Conservation (phyloP, 2,113 vertebrate species). For the Atractosteus spatula region DNA sequence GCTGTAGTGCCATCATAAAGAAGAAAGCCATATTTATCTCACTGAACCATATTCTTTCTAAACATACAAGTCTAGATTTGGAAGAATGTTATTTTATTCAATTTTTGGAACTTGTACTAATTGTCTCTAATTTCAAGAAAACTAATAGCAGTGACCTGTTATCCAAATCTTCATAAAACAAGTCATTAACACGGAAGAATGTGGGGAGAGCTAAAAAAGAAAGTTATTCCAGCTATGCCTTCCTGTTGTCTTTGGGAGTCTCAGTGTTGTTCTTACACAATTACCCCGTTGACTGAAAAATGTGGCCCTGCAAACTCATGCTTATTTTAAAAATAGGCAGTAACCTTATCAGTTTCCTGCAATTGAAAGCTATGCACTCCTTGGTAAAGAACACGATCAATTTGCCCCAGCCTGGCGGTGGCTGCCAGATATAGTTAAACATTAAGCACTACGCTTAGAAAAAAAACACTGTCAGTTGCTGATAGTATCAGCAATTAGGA, state of each 20-base stretch:
- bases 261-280: conserved; percentile 1
- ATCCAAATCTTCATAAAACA: too few relatives aligned
- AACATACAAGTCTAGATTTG: too few relatives aligned
- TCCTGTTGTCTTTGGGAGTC: conserved; percentile 10
- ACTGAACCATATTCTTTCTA: too few relatives aligned
- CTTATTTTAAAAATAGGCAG: conserved; percentile 19
- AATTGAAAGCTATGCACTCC: conserved; percentile 1
- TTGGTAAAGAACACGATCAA: conserved; percentile 6
- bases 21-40: too few relatives aligned
- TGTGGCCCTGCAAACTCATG: conserved; percentile 4
- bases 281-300: conserved; percentile 5
- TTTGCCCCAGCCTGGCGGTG: not conserved
- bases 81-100: too few relatives aligned
- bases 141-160: too few relatives aligned
- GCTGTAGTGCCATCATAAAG: too few relatives aligned
- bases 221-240: not conserved
- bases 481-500: conserved; percentile 11
- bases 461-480: not conserved
- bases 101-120: too few relatives aligned
- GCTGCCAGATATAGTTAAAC: conserved; percentile 9
- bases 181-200: not conserved
- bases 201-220: not conserved
- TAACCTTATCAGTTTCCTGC: conserved; percentile 28
- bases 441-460: not conserved
- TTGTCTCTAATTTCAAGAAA: too few relatives aligned